A percentile compares a stretch with the other conserved stretches of the same genome.
phyloP scores from a whole-genome alignment of 2,888 invertebrate species.

The Dichetophora obliterata region DNA sequence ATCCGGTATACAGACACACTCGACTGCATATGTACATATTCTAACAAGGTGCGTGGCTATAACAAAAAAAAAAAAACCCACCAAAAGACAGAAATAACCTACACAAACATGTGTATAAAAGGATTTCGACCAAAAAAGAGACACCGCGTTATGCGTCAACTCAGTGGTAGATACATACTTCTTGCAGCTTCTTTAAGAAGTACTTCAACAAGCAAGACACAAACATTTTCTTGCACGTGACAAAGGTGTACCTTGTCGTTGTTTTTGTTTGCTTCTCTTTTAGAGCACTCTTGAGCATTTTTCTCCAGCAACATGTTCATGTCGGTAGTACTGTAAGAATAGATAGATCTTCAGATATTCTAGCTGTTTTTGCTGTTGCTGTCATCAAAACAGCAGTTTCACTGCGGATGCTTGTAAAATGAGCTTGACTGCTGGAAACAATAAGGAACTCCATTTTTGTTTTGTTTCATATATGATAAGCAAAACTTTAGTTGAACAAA shows the following conservation, averaged over 20 bases:
- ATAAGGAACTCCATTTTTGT: not conserved
- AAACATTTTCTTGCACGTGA: not conserved
- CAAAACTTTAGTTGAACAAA: too few species aligned
- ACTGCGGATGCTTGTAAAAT: not conserved
- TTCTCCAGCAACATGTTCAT: not conserved
- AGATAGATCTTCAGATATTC: not conserved
- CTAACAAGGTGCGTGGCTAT: too few species aligned
- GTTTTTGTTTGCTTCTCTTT: not conserved
- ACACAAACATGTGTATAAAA: not conserved
- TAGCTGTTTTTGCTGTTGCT: not conserved
- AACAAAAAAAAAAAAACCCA: not conserved
- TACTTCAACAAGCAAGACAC: not conserved
- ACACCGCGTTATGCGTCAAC: not conserved
- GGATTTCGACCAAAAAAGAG: not conserved
- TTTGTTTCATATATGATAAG: not conserved
- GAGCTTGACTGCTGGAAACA: not conserved
- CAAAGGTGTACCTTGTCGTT: not conserved
- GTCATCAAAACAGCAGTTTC: not conserved
- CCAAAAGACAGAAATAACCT: not conserved
- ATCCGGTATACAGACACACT: constrained; percentile 24
- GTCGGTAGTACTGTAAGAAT: not conserved
- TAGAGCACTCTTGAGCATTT: constrained; percentile 12
- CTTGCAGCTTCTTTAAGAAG: not conserved
- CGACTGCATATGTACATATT: constrained; percentile 3
- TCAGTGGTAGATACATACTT: not conserved